phyloP scores from a whole-genome alignment of 2,888 invertebrate species.

The Barypeithes pellucidus region DNA sequence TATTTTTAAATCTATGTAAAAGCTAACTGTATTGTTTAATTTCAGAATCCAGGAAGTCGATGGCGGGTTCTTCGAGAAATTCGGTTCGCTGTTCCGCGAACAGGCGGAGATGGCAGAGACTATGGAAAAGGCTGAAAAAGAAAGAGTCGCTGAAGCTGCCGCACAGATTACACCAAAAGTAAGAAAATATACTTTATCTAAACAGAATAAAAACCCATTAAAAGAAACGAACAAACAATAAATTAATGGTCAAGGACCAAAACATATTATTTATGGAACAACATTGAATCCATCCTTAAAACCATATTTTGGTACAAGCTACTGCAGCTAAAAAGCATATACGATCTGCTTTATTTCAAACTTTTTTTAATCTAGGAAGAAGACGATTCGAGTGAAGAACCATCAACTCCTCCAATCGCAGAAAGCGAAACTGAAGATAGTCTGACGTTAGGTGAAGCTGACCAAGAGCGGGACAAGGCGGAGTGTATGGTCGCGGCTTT shows the following conservation, averaged over 20 bases:
- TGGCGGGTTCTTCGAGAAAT: constrained; percentile 88
- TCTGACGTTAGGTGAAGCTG: constrained; percentile 74
- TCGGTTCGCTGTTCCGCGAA: constrained; percentile 82
- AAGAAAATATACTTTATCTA: constrained; percentile 10
- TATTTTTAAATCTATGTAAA: too few relatives aligned
- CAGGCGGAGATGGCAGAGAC: constrained; percentile 75
- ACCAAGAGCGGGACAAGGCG: constrained; percentile 76
- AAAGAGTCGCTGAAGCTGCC: constrained; percentile 66
- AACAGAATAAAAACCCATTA: too few relatives aligned
- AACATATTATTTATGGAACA: too few relatives aligned
- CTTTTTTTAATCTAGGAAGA: constrained; percentile 44
- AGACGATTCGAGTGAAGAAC: constrained; percentile 55
- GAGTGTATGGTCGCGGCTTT: constrained; percentile 80
- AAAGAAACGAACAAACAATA: too few relatives aligned
- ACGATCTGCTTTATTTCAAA: background rate
- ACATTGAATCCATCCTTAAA: too few relatives aligned
- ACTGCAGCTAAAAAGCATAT: too few relatives aligned
- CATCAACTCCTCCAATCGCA: constrained; percentile 41
- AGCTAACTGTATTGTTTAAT: constrained; percentile 62
- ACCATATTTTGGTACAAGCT: too few relatives aligned
- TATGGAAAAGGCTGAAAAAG: constrained; percentile 70
- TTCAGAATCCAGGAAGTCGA: constrained; percentile 86
- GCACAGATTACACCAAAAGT: constrained; percentile 60
- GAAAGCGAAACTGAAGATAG: constrained; percentile 64
- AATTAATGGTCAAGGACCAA: too few relatives aligned